Evolutionary conservation across 1,140 invertebrate genomes (phyloP).

Genomic region (Pollicipes pollicipes): DNA sequence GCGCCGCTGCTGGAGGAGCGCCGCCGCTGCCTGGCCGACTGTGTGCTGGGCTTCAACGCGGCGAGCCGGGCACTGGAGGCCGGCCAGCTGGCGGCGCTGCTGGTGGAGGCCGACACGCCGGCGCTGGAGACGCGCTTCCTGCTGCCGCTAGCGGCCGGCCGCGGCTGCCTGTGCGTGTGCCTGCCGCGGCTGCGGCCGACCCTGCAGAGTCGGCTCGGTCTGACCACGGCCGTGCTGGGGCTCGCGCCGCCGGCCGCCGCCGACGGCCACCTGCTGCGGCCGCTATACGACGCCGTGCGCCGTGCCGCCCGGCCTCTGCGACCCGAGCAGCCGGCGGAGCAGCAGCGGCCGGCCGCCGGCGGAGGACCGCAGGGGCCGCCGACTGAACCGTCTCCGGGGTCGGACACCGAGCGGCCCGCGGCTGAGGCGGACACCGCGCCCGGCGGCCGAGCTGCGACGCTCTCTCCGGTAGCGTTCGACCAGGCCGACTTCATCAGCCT

Average conservation of each 20-base stretch:
- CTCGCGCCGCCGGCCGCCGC: neutral
- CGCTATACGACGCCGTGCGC: neutral
- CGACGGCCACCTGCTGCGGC: neutral
- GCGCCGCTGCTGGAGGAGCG: neutral
- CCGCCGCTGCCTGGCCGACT: conserved; percentile 7
- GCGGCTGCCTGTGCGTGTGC: neutral
- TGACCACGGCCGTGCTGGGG: neutral
- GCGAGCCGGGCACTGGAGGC: conserved; percentile 14
- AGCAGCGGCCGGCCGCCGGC: too few relatives aligned
- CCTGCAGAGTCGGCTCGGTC: neutral
- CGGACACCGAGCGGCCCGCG: too few relatives aligned
- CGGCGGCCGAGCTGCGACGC: too few relatives aligned
- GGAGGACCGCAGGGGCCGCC: too few relatives aligned
- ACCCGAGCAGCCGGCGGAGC: too few relatives aligned
- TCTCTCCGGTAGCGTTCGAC: neutral
- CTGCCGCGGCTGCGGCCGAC: neutral
- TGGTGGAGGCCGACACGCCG: conserved; percentile 14
- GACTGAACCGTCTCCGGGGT: too few relatives aligned
- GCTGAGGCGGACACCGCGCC: too few relatives aligned
- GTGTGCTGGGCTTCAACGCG: conserved; percentile 16
- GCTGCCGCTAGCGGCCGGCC: neutral
- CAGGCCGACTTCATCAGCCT: neutral
- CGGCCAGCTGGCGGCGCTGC: conserved; percentile 11
- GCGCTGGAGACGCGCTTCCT: conserved; percentile 6
- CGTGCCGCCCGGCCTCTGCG: neutral